Conservation (phyloP, 2,888 invertebrate genomes). For the Tolmerus cingulatus region DNA sequence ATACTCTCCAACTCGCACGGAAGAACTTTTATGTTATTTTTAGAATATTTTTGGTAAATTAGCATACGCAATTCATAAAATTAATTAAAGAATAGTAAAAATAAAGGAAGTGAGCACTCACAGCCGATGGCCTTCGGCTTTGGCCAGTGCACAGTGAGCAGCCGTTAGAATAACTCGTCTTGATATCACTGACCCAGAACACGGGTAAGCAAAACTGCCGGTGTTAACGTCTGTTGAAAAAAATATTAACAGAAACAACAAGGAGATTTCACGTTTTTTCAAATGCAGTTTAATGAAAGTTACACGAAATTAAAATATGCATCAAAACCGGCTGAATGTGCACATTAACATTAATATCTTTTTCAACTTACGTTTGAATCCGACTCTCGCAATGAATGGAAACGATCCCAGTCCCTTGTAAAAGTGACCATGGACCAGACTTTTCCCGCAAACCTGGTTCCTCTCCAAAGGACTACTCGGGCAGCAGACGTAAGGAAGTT, state of each 20-base stretch:
- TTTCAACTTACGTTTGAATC: slow-evolving; percentile 73
- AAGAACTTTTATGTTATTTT: slow-evolving; percentile 66
- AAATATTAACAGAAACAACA: not conserved
- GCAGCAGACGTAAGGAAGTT: slow-evolving; percentile 62
- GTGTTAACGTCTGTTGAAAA: slow-evolving; percentile 69
- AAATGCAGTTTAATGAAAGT: not conserved
- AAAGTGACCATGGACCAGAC: slow-evolving; percentile 71
- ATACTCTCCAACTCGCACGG: slow-evolving; percentile 79
- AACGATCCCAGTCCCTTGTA: slow-evolving; percentile 76
- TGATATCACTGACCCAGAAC: slow-evolving; percentile 77
- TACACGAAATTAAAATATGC: not conserved
- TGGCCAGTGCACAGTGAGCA: slow-evolving; percentile 81
- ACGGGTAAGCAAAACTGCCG: slow-evolving; percentile 76
- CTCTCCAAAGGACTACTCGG: slow-evolving; percentile 61
- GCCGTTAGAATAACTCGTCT: slow-evolving; percentile 74
- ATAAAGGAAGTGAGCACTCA: slow-evolving; percentile 63
- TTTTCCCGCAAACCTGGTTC: slow-evolving; percentile 70
- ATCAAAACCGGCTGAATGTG: too few species aligned
- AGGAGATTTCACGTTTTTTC: too few species aligned
- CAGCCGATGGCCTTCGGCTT: slow-evolving; percentile 79
- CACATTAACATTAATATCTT: not conserved
- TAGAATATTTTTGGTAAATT: not conserved
- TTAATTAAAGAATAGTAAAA: not conserved
- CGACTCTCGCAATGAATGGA: slow-evolving; percentile 79
- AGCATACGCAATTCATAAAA: not conserved